phyloP scores from a whole-genome alignment of 2,113 vertebrate genomes.

The Parotia lawesii region DNA sequence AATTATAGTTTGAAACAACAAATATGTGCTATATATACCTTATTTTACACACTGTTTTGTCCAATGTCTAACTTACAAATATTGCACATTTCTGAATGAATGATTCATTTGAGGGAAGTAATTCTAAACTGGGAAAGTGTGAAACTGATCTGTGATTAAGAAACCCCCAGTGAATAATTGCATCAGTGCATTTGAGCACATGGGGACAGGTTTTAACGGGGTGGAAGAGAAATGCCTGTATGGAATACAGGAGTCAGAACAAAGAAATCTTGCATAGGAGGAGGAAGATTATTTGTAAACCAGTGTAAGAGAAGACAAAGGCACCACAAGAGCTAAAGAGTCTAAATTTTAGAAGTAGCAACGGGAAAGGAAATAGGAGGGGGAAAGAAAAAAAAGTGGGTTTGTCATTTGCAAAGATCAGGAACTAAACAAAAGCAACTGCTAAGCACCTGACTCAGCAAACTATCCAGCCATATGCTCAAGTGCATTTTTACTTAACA shows the following conservation, averaged over 20 bases:
- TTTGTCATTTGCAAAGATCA: background rate
- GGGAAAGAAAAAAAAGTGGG: background rate
- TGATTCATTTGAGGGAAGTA: background rate
- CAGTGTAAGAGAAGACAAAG: background rate
- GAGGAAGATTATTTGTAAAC: background rate
- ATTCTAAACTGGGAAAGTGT: background rate
- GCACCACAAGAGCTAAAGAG: background rate
- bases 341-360: background rate
- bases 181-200: background rate
- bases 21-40: background rate
- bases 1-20: background rate
- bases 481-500: constrained; percentile 27
- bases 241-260: background rate
- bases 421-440: background rate
- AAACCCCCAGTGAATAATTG: background rate
- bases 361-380: background rate
- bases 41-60: background rate
- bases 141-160: background rate
- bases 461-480: background rate
- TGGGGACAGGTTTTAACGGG: background rate
- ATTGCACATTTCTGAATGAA: background rate
- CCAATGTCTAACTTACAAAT: background rate
- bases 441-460: background rate
- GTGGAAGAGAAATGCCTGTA: background rate
- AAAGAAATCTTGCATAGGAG: background rate